A percentile compares a stretch with the other conserved stretches of the same genome.
Conservation (phyloP, 2,888 invertebrate genomes). For the Tridacna crocea region DNA sequence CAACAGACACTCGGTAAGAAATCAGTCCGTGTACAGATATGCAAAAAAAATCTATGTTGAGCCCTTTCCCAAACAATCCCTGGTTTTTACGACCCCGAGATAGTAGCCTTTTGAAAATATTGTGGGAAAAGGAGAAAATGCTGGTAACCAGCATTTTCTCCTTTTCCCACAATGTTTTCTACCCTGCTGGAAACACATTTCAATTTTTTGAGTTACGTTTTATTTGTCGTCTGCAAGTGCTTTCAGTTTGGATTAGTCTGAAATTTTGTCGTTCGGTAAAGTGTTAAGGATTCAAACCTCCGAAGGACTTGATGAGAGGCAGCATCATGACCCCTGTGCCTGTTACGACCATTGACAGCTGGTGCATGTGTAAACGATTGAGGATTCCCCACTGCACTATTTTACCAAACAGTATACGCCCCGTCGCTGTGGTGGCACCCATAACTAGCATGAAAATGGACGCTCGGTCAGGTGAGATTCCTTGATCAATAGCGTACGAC, state of each 20-base stretch:
- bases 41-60: no score
- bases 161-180: neutral
- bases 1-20: no score
- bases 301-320: conserved; percentile 70
- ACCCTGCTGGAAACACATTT: no score
- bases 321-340: conserved; percentile 74
- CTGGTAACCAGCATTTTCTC: neutral
- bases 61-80: no score
- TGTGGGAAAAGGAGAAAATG: neutral
- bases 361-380: conserved; percentile 76
- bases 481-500: conserved; percentile 72
- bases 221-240: no score
- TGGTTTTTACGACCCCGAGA: no score
- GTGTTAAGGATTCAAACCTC: conserved; percentile 31
- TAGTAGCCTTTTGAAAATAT: no score
- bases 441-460: conserved; percentile 73
- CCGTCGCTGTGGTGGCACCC: conserved; percentile 74
- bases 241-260: no score
- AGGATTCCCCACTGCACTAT: conserved; percentile 71
- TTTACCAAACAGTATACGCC: conserved; percentile 75
- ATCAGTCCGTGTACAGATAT: no score
- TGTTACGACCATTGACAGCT: conserved; percentile 76
- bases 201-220: no score
- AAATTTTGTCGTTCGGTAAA: no score
- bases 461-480: conserved; percentile 68